Evolutionary conservation across 23 tunicate genomes (phyloP).

Genomic region (Corella eumyota): DNA sequence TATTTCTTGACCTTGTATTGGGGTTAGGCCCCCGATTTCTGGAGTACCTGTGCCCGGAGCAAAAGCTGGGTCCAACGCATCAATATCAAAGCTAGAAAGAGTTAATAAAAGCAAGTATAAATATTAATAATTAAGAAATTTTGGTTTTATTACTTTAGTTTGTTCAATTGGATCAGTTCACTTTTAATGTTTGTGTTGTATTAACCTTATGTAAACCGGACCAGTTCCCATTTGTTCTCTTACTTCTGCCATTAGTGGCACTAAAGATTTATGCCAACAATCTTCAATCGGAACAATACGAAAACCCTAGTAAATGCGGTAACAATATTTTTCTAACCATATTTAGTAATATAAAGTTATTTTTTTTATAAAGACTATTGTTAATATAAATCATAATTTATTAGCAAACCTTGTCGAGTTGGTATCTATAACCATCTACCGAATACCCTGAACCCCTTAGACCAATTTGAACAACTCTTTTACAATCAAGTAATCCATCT

Average conservation of each 20-base stretch:
- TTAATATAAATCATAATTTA: no score
- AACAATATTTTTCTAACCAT: not conserved
- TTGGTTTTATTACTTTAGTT: not conserved
- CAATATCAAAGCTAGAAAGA: constrained; percentile 58
- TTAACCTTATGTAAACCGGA: constrained; percentile 52
- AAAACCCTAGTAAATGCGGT: constrained; percentile 38
- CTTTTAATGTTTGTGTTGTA: not conserved
- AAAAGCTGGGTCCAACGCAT: constrained; percentile 62
- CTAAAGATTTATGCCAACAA: constrained; percentile 70
- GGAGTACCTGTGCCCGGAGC: constrained; percentile 87
- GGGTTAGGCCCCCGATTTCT: constrained; percentile 77
- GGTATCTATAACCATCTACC: constrained; percentile 25
- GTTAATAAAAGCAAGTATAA: no score
- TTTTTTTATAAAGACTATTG: no score
- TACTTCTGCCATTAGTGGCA: constrained; percentile 56
- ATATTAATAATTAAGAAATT: not conserved
- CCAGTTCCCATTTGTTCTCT: constrained; percentile 41
- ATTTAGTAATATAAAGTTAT: no score
- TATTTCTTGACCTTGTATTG: constrained; percentile 58
- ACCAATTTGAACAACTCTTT: constrained; percentile 65
- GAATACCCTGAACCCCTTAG: constrained; percentile 50
- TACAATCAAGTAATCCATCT: constrained; percentile 55
- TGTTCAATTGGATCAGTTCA: not conserved
- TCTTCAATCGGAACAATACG: constrained; percentile 45
- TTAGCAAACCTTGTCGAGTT: constrained; percentile 22